Percentiles rank a stretch among this genome's conserved stretches.
Evolutionary conservation across 2,113 vertebrate genomes (phyloP).

Genomic region (Varanus komodoensis): DNA sequence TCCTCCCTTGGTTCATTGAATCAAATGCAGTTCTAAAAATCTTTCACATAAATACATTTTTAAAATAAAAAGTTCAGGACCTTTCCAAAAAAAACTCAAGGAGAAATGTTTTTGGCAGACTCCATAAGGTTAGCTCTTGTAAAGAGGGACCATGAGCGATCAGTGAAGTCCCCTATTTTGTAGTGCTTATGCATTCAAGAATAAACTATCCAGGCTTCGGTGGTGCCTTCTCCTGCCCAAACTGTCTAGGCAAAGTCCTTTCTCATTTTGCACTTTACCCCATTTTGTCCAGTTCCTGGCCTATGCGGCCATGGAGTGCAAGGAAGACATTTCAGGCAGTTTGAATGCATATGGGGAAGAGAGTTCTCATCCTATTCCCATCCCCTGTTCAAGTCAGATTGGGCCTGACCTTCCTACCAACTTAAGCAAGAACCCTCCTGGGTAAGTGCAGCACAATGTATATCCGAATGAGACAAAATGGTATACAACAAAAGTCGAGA

Average conservation of each 20-base stretch:
- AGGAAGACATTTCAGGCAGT: background rate
- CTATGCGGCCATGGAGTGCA: background rate
- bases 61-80: background rate
- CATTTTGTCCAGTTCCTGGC: background rate
- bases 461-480: conserved; percentile 29
- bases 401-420: background rate
- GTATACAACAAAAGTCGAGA: conserved; percentile 32
- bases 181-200: background rate
- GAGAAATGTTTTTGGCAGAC: background rate
- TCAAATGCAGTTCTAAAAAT: background rate
- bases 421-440: background rate
- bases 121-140: background rate
- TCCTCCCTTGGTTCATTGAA: background rate
- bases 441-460: background rate
- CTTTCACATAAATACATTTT: background rate
- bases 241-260: background rate
- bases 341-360: background rate
- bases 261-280: background rate
- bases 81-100: background rate
- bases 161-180: background rate
- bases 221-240: background rate
- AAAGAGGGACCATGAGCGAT: background rate
- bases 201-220: background rate
- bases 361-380: background rate
- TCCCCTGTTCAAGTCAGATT: background rate